These are phyloP conservation scores for Spisula solida DNA, from an alignment of 2,888 invertebrate species.

Conservation along the genomic window DNA sequence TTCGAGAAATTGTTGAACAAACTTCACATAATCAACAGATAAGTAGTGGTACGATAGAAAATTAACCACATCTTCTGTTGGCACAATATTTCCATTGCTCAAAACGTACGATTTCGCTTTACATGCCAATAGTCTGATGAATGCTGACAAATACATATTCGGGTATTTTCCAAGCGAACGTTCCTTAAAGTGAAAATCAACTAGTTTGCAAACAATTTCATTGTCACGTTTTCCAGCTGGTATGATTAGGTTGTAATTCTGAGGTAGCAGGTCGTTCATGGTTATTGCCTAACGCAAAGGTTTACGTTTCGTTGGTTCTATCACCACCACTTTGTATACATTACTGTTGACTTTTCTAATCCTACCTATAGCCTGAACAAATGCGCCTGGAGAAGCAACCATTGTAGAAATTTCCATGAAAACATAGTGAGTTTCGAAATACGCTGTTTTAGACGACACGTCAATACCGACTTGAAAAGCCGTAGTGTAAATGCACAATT, in stretches of 20 bases:
- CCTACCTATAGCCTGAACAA: constrained; percentile 34
- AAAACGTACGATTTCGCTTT: constrained; percentile 27
- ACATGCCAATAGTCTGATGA: constrained; percentile 27
- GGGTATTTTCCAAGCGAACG: constrained; percentile 19
- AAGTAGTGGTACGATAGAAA: constrained; percentile 30
- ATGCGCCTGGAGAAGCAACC: constrained; percentile 40
- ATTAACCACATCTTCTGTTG: constrained; percentile 21
- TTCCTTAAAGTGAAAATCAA: constrained; percentile 38
- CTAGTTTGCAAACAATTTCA: background rate
- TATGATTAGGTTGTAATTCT: constrained; percentile 1
- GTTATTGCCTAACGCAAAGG: background rate
- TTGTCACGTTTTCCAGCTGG: background rate
- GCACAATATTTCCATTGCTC: constrained; percentile 22
- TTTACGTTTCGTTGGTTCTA: constrained; percentile 22
- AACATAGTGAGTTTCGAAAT: constrained; percentile 35
- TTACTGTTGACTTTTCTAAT: constrained; percentile 36
- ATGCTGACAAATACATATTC: constrained; percentile 1
- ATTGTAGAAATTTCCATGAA: constrained; percentile 36
- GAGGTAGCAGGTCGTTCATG: constrained; percentile 5
- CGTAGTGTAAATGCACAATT: constrained; percentile 34
- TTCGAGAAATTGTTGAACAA: constrained; percentile 19
- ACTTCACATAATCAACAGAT: background rate
- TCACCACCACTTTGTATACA: constrained; percentile 29
- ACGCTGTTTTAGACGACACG: constrained; percentile 23
- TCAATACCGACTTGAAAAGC: constrained; percentile 50